Evolutionary conservation across 2,888 invertebrate genomes (phyloP), one percentile per base, ranked within the genome.

Genomic region (Cyclophora punctaria): DNA sequence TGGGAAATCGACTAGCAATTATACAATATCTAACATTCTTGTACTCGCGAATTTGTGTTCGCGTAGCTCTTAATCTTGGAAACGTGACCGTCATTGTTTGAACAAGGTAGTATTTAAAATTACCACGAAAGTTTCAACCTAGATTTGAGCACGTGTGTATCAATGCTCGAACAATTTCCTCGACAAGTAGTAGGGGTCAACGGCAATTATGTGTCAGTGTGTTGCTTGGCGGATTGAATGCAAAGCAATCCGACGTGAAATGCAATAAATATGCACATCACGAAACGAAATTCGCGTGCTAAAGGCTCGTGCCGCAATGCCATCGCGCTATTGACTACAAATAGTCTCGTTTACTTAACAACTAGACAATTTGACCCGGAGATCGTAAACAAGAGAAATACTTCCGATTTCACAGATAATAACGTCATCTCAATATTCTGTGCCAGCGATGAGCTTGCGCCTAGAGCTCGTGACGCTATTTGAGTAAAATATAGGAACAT

Each of bases 41-140:
- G 63, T 60, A 56, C 59, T 66, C 69, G 66, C 71, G 73, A 71
- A 77, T 74, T 71, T 72, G 68, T 64, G 70, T 69, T 64, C 62
- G 66, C 59, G 67, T 64, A 72, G 65, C 55, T 59, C 64, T 58
- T 61, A 63, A 76, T 77, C 75, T 76, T 61, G 70, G 71, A 77
- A 77, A 82, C 80, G 78, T 80, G 85, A 81, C 77, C 75, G 67
- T 80, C 76, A 37, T 81, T 83, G 78, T 82, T 85, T 83, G 76
- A 64, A 71, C 72, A 20, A 20, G 20, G 20, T 84, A 5, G 83
- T 79, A 80, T 83, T 84, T 76, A 69, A 68, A 75, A 75, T 72
- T 68, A 68, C 73, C 73, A 83, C 77, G 85, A 86, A 85, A 86
- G 84, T 83, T 73, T 67, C 75, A 79, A 75, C 84, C 83, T 78